Conservation (phyloP, 2,888 invertebrate genomes). For the Didymodactylos carnosus region DNA sequence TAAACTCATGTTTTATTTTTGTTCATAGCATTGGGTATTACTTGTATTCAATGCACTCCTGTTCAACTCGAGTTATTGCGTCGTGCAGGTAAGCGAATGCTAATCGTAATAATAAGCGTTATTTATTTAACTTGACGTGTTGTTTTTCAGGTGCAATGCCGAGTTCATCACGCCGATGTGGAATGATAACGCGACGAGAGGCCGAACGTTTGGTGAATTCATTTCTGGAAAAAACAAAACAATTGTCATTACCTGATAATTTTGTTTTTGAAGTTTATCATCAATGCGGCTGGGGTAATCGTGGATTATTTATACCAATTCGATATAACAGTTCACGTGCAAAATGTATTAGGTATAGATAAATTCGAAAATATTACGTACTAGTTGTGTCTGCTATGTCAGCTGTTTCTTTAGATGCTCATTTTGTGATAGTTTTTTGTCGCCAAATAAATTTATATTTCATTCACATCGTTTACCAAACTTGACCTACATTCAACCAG, state of each 20-base stretch:
- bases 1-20: slow-evolving; percentile 5
- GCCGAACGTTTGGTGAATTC: slow-evolving; percentile 87
- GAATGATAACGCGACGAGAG: slow-evolving; percentile 61
- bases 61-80: slow-evolving; percentile 80
- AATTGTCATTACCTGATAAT: slow-evolving; percentile 60
- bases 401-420: slow-evolving; percentile 52
- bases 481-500: slow-evolving; percentile 75
- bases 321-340: slow-evolving; percentile 56
- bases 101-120: slow-evolving; percentile 28
- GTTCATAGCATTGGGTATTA: slow-evolving; percentile 66
- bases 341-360: slow-evolving; percentile 56
- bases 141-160: slow-evolving; percentile 27
- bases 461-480: slow-evolving; percentile 73
- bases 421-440: slow-evolving; percentile 80
- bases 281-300: slow-evolving; percentile 84
- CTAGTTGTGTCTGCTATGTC: background rate
- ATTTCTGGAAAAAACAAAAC: slow-evolving; percentile 52
- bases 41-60: slow-evolving; percentile 72
- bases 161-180: slow-evolving; percentile 45
- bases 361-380: background rate
- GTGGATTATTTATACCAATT: slow-evolving; percentile 55
- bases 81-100: slow-evolving; percentile 47
- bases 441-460: slow-evolving; percentile 94
- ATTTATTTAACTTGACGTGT: too few relatives aligned
- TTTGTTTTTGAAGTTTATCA: slow-evolving; percentile 80